Base-by-base conservation (phyloP, 2,797 vertebrate species). In the Pangasius krempfi region DNA sequence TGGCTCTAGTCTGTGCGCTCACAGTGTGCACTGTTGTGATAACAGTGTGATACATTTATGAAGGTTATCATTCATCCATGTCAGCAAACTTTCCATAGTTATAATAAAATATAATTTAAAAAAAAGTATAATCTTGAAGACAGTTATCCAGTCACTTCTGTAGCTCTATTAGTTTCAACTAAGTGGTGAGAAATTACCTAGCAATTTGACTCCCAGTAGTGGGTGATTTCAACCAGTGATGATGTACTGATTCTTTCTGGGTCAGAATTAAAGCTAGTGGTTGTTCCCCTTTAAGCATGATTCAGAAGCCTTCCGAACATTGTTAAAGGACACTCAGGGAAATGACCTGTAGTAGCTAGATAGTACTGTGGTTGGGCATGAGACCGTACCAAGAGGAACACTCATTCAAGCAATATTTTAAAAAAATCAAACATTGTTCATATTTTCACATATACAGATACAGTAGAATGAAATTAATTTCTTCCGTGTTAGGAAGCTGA, bases 31-130 rank as follows among this genome's bases (percentile, higher is more conserved):
- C 37, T 20, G 9, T 20, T n/a, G 14, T 54, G 81, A 76, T 76
- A 75, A 64, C 22, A 78, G 33, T 60, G 33, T 25, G 33, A 40
- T 86, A 70, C n/a, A 84, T 52, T 84, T 66, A 54, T 64, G 81
- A 64, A 47, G 22, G 25, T 64, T 60, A 64, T 85, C n/a, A 50
- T 70, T 70, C 27, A 52, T 75, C 25, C 70, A 86, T 54, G 54
- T 86, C 84, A 86, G 68, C 20, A 86, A 56, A 85, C 56, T 10
- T 25, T 84, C 3, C 27, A 20, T 18, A 66, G 60, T 18, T 84
- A 14, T n/a, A 82, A 82, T 84, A 47, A 30, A 20, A 40, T 25
- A 56, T 12, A 60, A 6, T 6, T 40, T 0, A 40, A 22, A 58
- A 80, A 81, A 16, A 30, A 60, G 50, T 54, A 54, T 40, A 25